These are phyloP conservation scores for Fulica atra DNA, from an alignment of 2,113 vertebrate genomes.

Conservation along the genomic window DNA sequence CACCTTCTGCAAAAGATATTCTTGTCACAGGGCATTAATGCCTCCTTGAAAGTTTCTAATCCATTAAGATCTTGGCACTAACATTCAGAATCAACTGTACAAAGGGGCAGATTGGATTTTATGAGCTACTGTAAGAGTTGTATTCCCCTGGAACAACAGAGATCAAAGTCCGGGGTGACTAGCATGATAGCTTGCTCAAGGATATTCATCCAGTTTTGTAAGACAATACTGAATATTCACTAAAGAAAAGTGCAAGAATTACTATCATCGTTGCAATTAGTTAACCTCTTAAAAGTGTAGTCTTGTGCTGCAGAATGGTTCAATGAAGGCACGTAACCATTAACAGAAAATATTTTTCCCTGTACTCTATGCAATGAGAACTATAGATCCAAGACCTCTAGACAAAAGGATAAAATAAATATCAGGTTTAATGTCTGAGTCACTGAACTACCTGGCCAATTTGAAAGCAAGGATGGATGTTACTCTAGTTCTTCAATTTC, in stretches of 20 bases:
- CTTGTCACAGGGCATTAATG: background rate
- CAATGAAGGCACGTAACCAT: background rate
- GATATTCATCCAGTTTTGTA: background rate
- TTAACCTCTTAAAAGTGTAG: background rate
- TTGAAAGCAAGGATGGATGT: background rate
- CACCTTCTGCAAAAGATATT: background rate
- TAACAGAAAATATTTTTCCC: background rate
- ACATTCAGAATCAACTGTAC: background rate
- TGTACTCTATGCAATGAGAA: background rate
- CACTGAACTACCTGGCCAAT: background rate
- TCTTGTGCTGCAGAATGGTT: background rate
- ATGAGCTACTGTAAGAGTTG: background rate
- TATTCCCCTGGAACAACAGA: background rate
- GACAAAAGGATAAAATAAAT: background rate
- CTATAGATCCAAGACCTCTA: background rate
- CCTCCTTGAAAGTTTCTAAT: background rate
- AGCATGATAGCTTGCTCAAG: background rate
- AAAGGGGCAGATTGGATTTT: background rate
- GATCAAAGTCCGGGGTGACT: background rate
- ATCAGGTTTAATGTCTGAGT: background rate
- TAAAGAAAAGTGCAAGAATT: background rate
- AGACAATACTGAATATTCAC: background rate
- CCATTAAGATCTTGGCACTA: slow-evolving; percentile 21
- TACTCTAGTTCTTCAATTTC: background rate
- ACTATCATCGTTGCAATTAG: background rate